Base-by-base conservation (phyloP, 2,113 vertebrate genomes). In the Phaetusa simplex region DNA sequence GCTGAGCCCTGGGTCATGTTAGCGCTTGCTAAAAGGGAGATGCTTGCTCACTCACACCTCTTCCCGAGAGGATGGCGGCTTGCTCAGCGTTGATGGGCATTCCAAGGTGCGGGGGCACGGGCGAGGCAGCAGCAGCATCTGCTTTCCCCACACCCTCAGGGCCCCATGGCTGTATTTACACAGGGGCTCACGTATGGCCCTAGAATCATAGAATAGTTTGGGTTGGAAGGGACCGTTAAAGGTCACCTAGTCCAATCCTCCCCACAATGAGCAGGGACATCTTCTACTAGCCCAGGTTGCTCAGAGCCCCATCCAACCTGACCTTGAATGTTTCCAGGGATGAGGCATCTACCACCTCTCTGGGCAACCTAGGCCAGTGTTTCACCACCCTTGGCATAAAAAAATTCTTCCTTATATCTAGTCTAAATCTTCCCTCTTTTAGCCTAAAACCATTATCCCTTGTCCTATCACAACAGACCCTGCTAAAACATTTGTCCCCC, bases 131-230 rank as follows among this genome's bases (percentile, higher is more conserved):
- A 81, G 19, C n/a, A 14, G 19, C 4, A 1, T 49, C n/a, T n/a
- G 15, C 53, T 56, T 47, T 64, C 36, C 40, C 36, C 50, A 27
- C 10, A 5, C 4, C 22, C 47, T 27, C 21, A 0, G 69, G 59
- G 52, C 9, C 23, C 29, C 8, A 1, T 4, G 10, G 36, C 32
- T 52, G n/a, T 32, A 12, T 36, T 59, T 29, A 19, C 15, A 17
- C 15, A 14, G 0, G 0, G 30, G 30, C 22, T 52, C 1, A 0
- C 16, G 43, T 3, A 2, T 36, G 30, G 40, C 26, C 29, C 12
- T 22, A 43, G 40, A 66, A 66, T 7, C 64, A 43, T 7, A 32
- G 40, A 66, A 43, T 11, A 16, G 8, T 30, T 65, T 42, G 27
- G 12, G 29, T 32, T 43, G 19, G 64, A 32, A 14, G 19, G 40